These are phyloP conservation scores for Apamea sordens DNA, from an alignment of 2,888 invertebrate genomes.

Conservation along the genomic window DNA sequence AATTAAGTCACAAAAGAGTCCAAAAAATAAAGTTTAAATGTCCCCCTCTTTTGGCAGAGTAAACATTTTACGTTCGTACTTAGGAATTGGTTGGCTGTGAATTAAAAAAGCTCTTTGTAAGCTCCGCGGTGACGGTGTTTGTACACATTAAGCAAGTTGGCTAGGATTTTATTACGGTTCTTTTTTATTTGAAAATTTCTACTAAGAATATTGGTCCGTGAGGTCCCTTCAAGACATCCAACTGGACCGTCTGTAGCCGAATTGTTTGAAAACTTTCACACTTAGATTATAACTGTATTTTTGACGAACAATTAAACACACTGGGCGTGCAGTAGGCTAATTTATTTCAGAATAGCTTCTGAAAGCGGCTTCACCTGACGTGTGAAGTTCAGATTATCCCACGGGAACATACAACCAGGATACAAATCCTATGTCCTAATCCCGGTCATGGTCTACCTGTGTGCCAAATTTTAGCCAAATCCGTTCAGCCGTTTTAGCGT, in stretches of 20 bases:
- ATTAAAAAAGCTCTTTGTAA: constrained; percentile 78
- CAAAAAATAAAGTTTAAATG: constrained; percentile 85
- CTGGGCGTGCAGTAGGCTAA: background rate
- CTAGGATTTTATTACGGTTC: constrained; percentile 24
- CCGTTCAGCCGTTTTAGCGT: no score
- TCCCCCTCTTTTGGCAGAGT: constrained; percentile 83
- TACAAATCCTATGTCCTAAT: no score
- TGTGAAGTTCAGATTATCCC: no score
- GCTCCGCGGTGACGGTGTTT: constrained; percentile 59
- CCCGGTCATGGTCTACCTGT: no score
- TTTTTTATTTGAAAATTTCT: background rate
- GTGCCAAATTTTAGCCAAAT: no score
- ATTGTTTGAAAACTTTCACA: background rate
- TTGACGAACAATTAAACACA: background rate
- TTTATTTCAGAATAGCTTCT: background rate
- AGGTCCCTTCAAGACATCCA: background rate
- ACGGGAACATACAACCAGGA: no score
- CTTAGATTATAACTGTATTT: background rate
- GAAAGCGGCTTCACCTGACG: no score
- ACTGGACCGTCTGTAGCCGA: background rate
- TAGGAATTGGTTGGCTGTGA: constrained; percentile 78
- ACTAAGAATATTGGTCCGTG: background rate
- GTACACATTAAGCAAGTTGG: constrained; percentile 65
- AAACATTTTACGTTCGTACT: constrained; percentile 87
- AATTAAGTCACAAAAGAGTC: constrained; percentile 86